Base-by-base conservation (phyloP, 2,888 invertebrate species). In the Pseudoips prasinana region DNA sequence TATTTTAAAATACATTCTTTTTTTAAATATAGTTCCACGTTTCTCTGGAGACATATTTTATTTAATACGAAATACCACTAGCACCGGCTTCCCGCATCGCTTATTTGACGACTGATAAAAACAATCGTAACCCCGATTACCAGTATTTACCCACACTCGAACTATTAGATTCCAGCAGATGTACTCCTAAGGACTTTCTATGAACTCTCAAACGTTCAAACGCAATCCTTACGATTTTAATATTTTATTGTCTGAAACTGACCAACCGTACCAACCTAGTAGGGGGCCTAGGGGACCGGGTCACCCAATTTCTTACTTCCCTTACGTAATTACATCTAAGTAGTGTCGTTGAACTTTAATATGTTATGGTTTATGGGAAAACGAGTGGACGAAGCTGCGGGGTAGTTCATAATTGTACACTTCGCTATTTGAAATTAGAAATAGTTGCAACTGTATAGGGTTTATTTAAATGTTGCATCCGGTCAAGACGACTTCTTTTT, bases 281-380 rank as follows among this genome's bases (percentile, higher is more conserved):
- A 73, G 81, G 87, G 88, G 80, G 74, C 70, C 73, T 60, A 60
- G 62, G 66, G 67, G 77, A 77, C 69, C 59, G 73, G 83, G 85
- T 85, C 78, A 82, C 83, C 82, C 74, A 80, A 80, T 78, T 83
- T 69, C 81, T 80, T 65, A 70, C 68, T 69, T 76, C 75, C 81
- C 79, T 77, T 64, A 58, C 69, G 63, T 85, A 87, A 88, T 87
- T 87, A 85, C 73, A 78, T 77, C 76, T 81, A 75, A 68, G 64
- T 55, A 63, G 69, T 76, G 84, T 86, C 87, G 59, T 79, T 83
- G 86, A 86, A 85, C 86, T 78, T 52, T 51, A 58, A 59, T 70
- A 67, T 73, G 67, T 76, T 78, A 74, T 70, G 59, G 65, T 55
- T 67, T 75, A 70, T 76, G 76, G 68, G 72, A 78, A 73, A 48